Base-by-base conservation (phyloP, 1,140 invertebrate genomes). In the Drosophila yakuba region DNA sequence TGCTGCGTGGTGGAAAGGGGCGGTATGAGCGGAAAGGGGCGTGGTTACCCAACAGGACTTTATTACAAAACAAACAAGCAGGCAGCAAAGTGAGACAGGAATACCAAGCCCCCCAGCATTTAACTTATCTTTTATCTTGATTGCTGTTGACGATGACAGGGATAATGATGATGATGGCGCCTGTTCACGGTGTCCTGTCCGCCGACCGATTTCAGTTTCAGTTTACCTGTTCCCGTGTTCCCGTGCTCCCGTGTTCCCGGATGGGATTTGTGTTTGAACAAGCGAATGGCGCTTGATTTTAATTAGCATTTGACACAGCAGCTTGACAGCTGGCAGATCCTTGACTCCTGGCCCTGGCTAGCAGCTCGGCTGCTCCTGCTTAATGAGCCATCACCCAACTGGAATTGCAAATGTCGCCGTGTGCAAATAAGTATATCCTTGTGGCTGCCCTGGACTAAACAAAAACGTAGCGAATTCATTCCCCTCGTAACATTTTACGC, bases 121-220 rank as follows among this genome's bases (percentile, higher is more conserved):
- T 89, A 89, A 89, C 85, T 89, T 89, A 89, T 89, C 84, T 88
- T 88, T 90, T 89, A 89, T 89, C 84, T 78, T 89, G 84, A 89
- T 89, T 89, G 84, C 84, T 89, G 84, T 89, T 80, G 84, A 89
- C 84, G 84, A 89, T 89, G 84, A 84, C 84, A 89, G 78, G 84
- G 84, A 89, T 89, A 89, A 89, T 89, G 84, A 89, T 89, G 80
- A 89, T 88, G 83, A 82, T 80, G 82, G 58, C 66, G 81, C 61
- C 56, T 67, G 63, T 44, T 63, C 58, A 55, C 43, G 45, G 50
- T 44, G 63, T 71, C 67, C 55, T 71, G 48, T 23, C 36, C 17
- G 50, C 47, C 48, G 47, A 61, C 56, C 85, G 78, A 79, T 82
- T 85, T 85, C 76, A 80, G 81, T 51, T 63, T 32, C 32, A 32